phyloP scores from a whole-genome alignment of 2,888 invertebrate genomes.

The Epinotia demarniana region DNA sequence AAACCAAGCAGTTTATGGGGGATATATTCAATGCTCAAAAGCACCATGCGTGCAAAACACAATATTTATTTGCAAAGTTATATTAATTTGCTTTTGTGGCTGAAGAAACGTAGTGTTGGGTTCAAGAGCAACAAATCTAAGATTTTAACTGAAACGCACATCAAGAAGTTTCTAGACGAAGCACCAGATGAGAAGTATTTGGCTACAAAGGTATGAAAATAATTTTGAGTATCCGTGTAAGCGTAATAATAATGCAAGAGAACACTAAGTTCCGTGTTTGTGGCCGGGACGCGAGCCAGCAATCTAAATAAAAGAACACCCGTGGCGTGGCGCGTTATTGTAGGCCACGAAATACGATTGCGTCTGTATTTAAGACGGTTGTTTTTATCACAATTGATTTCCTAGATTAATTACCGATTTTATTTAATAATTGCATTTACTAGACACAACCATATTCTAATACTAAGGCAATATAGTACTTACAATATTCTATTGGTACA shows the following conservation, averaged over 20 bases:
- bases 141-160: conserved; percentile 12
- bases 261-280: conserved; percentile 11
- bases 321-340: neutral
- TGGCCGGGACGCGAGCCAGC: conserved; percentile 9
- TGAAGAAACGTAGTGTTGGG: conserved; percentile 21
- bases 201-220: conserved; percentile 18
- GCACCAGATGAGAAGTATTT: conserved; percentile 13
- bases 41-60: conserved; percentile 24
- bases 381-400: neutral
- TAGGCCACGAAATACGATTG: conserved; percentile 16
- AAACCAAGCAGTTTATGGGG: conserved; percentile 45
- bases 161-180: conserved; percentile 16
- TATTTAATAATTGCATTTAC: neutral
- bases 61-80: conserved; percentile 20
- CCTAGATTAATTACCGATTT: neutral
- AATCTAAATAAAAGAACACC: neutral
- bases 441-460: neutral
- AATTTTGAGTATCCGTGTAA: neutral
- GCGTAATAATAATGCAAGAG: conserved; percentile 3
- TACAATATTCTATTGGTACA: too few relatives aligned
- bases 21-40: conserved; percentile 45
- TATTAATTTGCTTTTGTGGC: conserved; percentile 19
- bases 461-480: too few relatives aligned
- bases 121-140: conserved; percentile 10
- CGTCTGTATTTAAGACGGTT: neutral